Evolutionary conservation across 2,113 vertebrate species (phyloP).

Genomic region (Choloepus hoffmanni): DNA sequence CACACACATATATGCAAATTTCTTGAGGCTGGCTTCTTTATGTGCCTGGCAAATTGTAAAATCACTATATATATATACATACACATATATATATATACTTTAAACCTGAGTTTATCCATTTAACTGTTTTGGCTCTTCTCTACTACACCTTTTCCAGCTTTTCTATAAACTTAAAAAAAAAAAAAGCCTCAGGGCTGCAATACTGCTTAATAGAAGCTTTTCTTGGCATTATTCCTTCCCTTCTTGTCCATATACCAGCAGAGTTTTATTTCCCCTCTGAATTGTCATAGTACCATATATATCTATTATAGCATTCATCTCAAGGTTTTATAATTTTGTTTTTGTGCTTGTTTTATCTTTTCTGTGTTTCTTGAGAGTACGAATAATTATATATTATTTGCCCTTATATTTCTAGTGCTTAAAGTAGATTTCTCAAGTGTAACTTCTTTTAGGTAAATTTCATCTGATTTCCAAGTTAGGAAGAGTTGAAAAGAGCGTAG

Average conservation of each 20-base stretch:
- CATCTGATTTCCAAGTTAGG: slow-evolving; percentile 95
- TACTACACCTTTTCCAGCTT: not conserved
- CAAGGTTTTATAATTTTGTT: slow-evolving; percentile 31
- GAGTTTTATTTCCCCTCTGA: slow-evolving; percentile 21
- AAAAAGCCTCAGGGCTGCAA: not conserved
- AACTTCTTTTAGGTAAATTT: slow-evolving; percentile 92
- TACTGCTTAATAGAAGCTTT: slow-evolving; percentile 9
- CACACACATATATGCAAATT: too few relatives aligned
- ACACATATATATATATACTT: too few relatives aligned
- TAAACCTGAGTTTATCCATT: not conserved
- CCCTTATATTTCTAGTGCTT: not conserved
- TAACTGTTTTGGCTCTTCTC: slow-evolving; percentile 1
- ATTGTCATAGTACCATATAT: not conserved
- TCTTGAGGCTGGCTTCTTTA: too few relatives aligned
- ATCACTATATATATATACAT: too few relatives aligned
- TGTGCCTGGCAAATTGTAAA: too few relatives aligned
- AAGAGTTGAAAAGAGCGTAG: slow-evolving; percentile 96
- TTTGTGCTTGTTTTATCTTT: not conserved
- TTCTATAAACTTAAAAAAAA: not conserved
- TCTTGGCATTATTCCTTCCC: not conserved
- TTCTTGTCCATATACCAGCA: not conserved
- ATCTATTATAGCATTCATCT: not conserved
- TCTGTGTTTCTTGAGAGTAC: slow-evolving; percentile 4
- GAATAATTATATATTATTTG: slow-evolving; percentile 56
- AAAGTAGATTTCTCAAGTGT: slow-evolving; percentile 41